Evolutionary conservation across 2,888 invertebrate species (phyloP).

Genomic region (Thyatira batis): DNA sequence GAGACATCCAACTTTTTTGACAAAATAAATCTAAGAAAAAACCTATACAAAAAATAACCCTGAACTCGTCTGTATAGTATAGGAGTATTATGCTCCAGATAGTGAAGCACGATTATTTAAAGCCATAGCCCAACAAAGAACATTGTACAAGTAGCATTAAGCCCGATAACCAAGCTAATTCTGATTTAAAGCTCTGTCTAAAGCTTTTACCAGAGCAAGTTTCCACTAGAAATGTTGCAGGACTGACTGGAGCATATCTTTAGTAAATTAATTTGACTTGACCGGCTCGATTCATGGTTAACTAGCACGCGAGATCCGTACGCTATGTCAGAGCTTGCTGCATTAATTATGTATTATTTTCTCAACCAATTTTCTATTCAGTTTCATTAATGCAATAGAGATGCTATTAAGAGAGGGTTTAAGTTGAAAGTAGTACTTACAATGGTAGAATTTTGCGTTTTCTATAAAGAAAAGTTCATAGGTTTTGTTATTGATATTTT

Average conservation of each 20-base stretch:
- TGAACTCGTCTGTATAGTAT: too few relatives aligned
- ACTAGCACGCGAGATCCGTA: constrained; percentile 20
- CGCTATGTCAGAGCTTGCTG: not conserved
- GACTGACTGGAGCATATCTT: not conserved
- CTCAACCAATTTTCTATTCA: constrained; percentile 11
- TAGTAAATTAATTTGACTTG: constrained; percentile 19
- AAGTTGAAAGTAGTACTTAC: not conserved
- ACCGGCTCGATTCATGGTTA: constrained; percentile 21
- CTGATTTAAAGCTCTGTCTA: not conserved
- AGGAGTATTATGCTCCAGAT: not conserved
- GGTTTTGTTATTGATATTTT: too few relatives aligned
- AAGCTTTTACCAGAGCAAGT: not conserved
- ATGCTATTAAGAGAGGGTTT: not conserved
- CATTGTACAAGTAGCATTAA: not conserved
- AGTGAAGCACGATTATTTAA: not conserved
- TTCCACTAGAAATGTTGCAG: not conserved
- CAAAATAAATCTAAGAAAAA: too few relatives aligned
- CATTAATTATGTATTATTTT: constrained; percentile 25
- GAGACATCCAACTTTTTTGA: too few relatives aligned
- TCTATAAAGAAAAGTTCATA: too few relatives aligned
- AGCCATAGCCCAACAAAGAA: too few relatives aligned
- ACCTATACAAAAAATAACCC: too few relatives aligned
- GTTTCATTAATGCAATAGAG: not conserved
- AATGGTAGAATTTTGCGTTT: too few relatives aligned
- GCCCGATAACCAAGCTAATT: not conserved